A percentile compares a stretch with the other conserved stretches of the same genome.
Evolutionary conservation across 2,888 invertebrate species (phyloP).

Genomic region (Chelonus formosanus): DNA sequence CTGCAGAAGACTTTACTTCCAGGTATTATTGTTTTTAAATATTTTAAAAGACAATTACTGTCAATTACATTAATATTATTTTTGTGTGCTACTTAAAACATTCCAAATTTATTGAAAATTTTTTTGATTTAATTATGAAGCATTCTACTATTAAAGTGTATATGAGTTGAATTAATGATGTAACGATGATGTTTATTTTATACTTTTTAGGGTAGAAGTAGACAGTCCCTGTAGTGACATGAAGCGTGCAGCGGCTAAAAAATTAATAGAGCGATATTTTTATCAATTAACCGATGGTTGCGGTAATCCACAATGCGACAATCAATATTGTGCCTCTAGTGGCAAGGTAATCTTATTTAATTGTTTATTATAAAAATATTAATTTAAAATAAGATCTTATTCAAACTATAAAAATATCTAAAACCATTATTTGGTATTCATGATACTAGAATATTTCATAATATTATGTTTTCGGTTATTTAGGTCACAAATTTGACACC

Average conservation of each 20-base stretch:
- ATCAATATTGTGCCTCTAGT: slow-evolving; percentile 89
- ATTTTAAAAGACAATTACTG: not conserved
- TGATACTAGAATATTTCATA: too few species aligned
- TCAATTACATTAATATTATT: not conserved
- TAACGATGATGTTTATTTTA: not conserved
- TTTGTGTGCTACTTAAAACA: not conserved
- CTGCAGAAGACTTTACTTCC: slow-evolving; percentile 64
- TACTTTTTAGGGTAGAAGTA: slow-evolving; percentile 57
- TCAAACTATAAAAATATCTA: too few species aligned
- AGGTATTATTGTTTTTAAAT: slow-evolving; percentile 47
- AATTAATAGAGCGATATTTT: slow-evolving; percentile 90
- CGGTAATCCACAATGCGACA: slow-evolving; percentile 86
- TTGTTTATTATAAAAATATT: not conserved
- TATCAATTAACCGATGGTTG: slow-evolving; percentile 93
- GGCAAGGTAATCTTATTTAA: slow-evolving; percentile 71
- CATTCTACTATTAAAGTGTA: not conserved
- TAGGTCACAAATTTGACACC: slow-evolving; percentile 79
- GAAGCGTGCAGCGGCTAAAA: slow-evolving; percentile 74
- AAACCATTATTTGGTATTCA: too few species aligned
- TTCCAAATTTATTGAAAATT: not conserved
- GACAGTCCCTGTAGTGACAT: slow-evolving; percentile 65
- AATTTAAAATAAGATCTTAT: too few species aligned
- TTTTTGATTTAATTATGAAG: not conserved
- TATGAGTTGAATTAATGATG: not conserved
- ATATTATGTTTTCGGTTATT: not conserved